phyloP scores from a whole-genome alignment of 2,888 invertebrate genomes.

The Lasioglossum villosulum region DNA sequence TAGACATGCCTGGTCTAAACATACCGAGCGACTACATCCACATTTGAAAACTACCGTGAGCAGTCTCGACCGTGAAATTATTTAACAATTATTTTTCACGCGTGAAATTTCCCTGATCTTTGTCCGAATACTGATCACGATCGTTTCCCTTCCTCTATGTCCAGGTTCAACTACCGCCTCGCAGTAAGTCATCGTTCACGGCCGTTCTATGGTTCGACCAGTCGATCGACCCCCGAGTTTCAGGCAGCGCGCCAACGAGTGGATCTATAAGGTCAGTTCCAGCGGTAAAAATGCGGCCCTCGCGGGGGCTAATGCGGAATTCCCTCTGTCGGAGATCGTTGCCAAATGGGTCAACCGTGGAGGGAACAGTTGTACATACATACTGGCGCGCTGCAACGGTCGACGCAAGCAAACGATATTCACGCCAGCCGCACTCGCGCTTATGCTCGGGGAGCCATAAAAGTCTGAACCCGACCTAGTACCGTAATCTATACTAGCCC shows the following conservation, averaged over 20 bases:
- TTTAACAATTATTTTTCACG: slow-evolving; percentile 18
- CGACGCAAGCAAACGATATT: slow-evolving; percentile 29
- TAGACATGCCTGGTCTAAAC: background rate
- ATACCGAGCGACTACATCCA: background rate
- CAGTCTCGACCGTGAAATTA: slow-evolving; percentile 7
- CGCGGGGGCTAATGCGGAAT: slow-evolving; percentile 67
- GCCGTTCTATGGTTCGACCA: slow-evolving; percentile 82
- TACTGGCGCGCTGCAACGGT: background rate
- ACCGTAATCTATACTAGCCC: slow-evolving; percentile 45
- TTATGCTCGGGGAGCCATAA: slow-evolving; percentile 57
- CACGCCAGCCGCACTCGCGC: slow-evolving; percentile 9
- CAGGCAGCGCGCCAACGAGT: slow-evolving; percentile 79
- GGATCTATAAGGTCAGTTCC: slow-evolving; percentile 82
- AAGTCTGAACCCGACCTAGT: slow-evolving; percentile 57
- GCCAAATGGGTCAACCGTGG: slow-evolving; percentile 74
- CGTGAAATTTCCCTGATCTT: slow-evolving; percentile 19
- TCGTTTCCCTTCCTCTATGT: slow-evolving; percentile 29
- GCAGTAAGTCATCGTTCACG: slow-evolving; percentile 69
- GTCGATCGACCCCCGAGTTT: slow-evolving; percentile 77
- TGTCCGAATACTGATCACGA: slow-evolving; percentile 1
- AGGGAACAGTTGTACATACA: slow-evolving; percentile 24
- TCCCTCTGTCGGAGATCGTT: slow-evolving; percentile 57
- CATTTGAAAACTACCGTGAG: background rate
- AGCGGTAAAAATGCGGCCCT: slow-evolving; percentile 67
- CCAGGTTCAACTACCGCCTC: slow-evolving; percentile 55